Evolutionary conservation across 2,797 vertebrate species (phyloP).

Genomic region (Micrastur ruficollis): DNA sequence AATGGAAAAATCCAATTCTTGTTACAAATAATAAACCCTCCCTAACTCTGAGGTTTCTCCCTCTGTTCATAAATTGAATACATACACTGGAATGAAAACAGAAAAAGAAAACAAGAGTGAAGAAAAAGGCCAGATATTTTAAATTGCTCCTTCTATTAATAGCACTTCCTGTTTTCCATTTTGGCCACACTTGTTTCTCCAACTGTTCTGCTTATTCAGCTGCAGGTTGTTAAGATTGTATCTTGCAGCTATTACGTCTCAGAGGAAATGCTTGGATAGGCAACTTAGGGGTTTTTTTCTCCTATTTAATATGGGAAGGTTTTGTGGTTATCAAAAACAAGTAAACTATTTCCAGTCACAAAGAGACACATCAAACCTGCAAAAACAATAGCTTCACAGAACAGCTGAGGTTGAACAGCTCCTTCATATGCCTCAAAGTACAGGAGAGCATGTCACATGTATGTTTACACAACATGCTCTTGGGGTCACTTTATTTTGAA

Average conservation of each 20-base stretch:
- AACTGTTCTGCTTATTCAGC: slow-evolving; percentile 32
- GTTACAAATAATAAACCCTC: neutral
- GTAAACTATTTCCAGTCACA: neutral
- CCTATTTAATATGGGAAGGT: neutral
- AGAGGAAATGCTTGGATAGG: slow-evolving; percentile 11
- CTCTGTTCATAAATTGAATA: neutral
- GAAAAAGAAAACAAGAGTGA: neutral
- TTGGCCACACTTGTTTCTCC: neutral
- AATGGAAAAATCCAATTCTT: neutral
- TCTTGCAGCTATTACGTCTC: slow-evolving; percentile 11
- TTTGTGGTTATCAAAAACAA: neutral
- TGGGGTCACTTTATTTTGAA: neutral
- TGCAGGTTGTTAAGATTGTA: slow-evolving; percentile 28
- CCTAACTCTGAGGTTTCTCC: neutral
- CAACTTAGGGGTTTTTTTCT: neutral
- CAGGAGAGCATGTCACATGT: neutral
- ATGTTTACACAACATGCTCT: neutral
- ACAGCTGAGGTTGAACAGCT: neutral
- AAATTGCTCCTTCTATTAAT: neutral
- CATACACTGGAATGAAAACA: neutral
- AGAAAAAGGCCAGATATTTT: slow-evolving; percentile 3
- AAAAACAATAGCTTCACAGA: neutral
- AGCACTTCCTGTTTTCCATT: slow-evolving; percentile 23
- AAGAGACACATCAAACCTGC: neutral
- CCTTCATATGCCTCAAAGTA: neutral